Evolutionary conservation across 2,113 vertebrate species (phyloP), one percentile per base, ranked within the genome.

Genomic region (Thryonomys swinderianus): DNA sequence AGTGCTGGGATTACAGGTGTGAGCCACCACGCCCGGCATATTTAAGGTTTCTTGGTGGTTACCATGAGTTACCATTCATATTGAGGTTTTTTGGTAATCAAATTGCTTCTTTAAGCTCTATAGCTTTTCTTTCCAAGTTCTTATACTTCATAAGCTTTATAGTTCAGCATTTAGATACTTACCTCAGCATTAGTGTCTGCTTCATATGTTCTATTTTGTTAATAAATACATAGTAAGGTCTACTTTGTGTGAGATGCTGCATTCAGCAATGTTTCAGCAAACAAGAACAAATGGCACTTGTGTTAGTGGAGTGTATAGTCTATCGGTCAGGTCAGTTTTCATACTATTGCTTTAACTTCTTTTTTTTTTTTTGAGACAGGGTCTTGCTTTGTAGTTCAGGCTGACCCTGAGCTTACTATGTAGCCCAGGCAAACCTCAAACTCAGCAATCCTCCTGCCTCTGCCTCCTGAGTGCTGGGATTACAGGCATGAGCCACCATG

Each of bases 151-250:
- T 82, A 81, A 85, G 64, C 17, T 59, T 16, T 62, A 62, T 23
- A 73, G 55, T 18, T 37, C 45, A 76, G 61, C 45, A 78, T 82
- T 91, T 87, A 90, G n/a, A 61, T 82, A 64, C 42, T 85, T 66
- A 82, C 48, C 48, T 51, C 51, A 34, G 59, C 23, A 59, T 69
- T 69, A 37, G 20, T 85, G n/a, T 76, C 51, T 74, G 34, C 14
- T 92, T 89, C 48, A 45, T 94, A 85, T 57, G n/a, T 92, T 81
- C 34, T 55, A 59, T 42, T 61, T 93, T 76, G 45, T 85, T 89
- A 90, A 51, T 16, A 86, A 55, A 61, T 61, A 62, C 14, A 67
- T 61, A 69, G 2, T 2, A 17, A 55, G 23, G 18, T 42, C 64
- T 86, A 2, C n/a, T 67, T 9, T 27, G 30, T 81, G 16, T 82